Conservation (phyloP, 2,113 vertebrate genomes). For the Zootoca vivipara region DNA sequence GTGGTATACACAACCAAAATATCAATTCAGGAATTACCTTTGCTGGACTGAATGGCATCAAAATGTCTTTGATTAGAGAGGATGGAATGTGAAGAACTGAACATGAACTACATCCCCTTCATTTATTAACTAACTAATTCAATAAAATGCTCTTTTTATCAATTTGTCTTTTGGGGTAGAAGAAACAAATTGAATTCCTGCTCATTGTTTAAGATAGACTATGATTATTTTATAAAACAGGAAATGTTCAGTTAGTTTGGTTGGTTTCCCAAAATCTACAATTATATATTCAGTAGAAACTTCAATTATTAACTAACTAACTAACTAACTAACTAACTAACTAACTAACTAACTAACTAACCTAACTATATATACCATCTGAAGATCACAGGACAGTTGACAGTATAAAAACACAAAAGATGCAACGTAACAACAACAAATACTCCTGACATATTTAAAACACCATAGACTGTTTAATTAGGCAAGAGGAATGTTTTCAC, state of each 20-base stretch:
- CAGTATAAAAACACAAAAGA: too few relatives aligned
- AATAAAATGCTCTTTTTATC: neutral
- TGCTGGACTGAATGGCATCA: neutral
- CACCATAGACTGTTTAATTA: too few relatives aligned
- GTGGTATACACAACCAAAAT: neutral
- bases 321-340: too few relatives aligned
- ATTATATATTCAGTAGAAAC: neutral
- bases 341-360: too few relatives aligned
- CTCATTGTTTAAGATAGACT: neutral
- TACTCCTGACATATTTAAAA: too few relatives aligned
- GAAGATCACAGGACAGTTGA: too few relatives aligned
- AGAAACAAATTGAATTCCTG: neutral
- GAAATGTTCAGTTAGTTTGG: neutral
- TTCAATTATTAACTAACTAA: neutral
- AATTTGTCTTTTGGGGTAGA: neutral
- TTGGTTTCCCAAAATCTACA: neutral
- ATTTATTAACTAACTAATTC: neutral
- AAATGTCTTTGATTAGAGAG: neutral
- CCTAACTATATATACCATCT: too few relatives aligned
- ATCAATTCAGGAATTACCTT: conserved; percentile 20
- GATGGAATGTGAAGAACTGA: neutral
- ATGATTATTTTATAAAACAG: neutral
- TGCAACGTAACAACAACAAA: too few relatives aligned
- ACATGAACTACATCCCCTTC: neutral
- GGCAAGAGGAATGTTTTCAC: too few relatives aligned